These are phyloP conservation scores for Ephestia elutella DNA, from an alignment of 1,140 invertebrate genomes.

Conservation along the genomic window DNA sequence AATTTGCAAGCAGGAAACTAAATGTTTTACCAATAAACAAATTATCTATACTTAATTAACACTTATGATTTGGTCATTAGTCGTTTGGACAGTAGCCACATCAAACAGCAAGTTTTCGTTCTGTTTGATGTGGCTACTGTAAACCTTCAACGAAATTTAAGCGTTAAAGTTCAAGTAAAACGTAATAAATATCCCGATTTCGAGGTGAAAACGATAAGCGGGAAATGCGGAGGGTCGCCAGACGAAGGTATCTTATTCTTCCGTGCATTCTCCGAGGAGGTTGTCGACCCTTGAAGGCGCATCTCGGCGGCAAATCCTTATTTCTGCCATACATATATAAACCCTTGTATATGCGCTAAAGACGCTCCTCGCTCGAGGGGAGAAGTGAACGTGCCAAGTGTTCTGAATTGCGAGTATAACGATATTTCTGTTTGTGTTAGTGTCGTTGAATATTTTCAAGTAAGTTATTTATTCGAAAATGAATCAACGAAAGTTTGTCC, in stretches of 20 bases:
- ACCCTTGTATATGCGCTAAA: conserved; percentile 12
- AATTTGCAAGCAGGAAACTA: too few relatives aligned
- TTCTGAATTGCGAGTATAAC: not conserved
- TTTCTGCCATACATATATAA: conserved; percentile 23
- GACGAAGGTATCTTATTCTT: conserved; percentile 32
- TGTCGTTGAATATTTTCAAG: not conserved
- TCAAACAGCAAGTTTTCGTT: too few relatives aligned
- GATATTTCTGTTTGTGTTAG: not conserved
- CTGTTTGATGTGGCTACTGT: too few relatives aligned
- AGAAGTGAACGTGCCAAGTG: conserved; percentile 6
- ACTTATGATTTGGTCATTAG: too few relatives aligned
- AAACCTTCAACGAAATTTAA: too few relatives aligned
- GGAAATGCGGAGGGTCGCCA: conserved; percentile 17
- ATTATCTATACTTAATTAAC: too few relatives aligned
- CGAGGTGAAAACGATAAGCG: not conserved
- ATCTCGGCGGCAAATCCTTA: conserved; percentile 51
- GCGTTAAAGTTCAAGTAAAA: not conserved
- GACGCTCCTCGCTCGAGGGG: conserved; percentile 17
- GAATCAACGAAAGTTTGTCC: too few relatives aligned
- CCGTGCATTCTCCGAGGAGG: conserved; percentile 46
- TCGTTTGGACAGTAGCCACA: too few relatives aligned
- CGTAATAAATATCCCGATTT: not conserved
- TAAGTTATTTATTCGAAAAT: too few relatives aligned
- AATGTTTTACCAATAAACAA: too few relatives aligned
- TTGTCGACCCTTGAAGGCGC: conserved; percentile 43